Evolutionary conservation across 2,797 vertebrate genomes (phyloP), one percentile per base, ranked within the genome.

Genomic region (Pseudochaenichthys georgianus): DNA sequence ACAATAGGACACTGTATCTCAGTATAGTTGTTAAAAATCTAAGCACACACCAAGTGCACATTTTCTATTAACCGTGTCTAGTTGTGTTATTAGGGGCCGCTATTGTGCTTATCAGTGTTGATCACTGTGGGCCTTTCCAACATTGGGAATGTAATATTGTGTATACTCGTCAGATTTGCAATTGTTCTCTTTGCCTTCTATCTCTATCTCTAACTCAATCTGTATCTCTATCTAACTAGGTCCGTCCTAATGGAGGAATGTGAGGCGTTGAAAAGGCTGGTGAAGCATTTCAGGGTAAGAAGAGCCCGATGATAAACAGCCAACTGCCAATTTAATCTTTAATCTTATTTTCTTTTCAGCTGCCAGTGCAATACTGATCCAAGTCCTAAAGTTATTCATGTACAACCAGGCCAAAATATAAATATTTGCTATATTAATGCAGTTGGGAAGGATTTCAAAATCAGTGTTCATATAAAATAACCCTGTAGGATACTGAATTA

Each of bases 241-340:
- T 92, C 83, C 51, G 59, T 96, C 77, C 82, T 98, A 19, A 86
- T 82, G 3, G 92, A 95, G 23, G 96, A 98, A 78, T 95, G 93
- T 85, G 84, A 68, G 16, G 75, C 60, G 0, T 70, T 98, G 83
- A 93, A 93, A 64, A 91, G 55, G 59, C 88, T 94, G 54, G 78
- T 96, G 64, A 45, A 85, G 55, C 62, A 87, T 77, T 88, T 97
- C 55, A 96, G 96, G 96, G 97, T 97, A 90, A 90, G 93, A 59
- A n/a, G 3, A 76, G 41, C 28, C 55, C 12, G 15, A 69, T 57
- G 10, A 13, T 59, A 52, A 80, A 28, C 48, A 55, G 28, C 16
- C 41, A 74, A 55, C 3, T 15, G 46, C 12, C 46, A 58, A 77
- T 16, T 41, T 0, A 41, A 70, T 65, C 19, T 64, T 52, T 46